Percentiles rank a stretch among this genome's conserved stretches.
phyloP scores from a whole-genome alignment of 53 echinoderm and acorn worm species.

The Holothuria scabra region DNA sequence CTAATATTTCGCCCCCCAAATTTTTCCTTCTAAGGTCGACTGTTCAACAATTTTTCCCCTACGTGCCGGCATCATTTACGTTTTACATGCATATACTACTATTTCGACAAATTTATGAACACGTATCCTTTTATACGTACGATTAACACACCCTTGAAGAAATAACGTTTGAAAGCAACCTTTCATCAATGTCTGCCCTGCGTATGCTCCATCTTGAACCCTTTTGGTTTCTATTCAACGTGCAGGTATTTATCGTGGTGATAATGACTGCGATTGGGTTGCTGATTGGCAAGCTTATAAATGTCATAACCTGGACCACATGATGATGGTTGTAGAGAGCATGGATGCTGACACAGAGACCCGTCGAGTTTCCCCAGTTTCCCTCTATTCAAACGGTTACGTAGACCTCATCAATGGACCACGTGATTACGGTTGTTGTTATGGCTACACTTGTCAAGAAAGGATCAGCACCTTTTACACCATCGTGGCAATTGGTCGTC shows the following conservation, averaged over 20 bases:
- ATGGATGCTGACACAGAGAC: slow-evolving; percentile 90
- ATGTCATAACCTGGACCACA: slow-evolving; percentile 80
- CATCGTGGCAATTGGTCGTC: slow-evolving; percentile 68
- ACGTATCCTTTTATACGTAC: no score
- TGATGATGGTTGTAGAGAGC: slow-evolving; percentile 91
- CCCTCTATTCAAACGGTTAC: slow-evolving; percentile 62
- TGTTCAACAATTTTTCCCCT: no score
- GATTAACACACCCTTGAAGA: no score
- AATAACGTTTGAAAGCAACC: no score
- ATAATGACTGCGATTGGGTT: slow-evolving; percentile 65
- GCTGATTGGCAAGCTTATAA: slow-evolving; percentile 76
- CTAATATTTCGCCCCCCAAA: no score
- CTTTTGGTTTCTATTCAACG: no score
- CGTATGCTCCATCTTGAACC: no score
- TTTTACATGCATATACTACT: no score
- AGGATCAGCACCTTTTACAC: slow-evolving; percentile 85
- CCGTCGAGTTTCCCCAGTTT: slow-evolving; percentile 84
- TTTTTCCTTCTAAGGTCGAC: no score
- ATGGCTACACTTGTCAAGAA: slow-evolving; percentile 86
- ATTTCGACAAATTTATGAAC: no score
- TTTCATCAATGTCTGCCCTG: no score
- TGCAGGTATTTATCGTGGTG: slow-evolving; percentile 80
- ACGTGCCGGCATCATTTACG: no score
- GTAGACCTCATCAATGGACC: slow-evolving; percentile 97
- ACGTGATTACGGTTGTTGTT: slow-evolving; percentile 90